phyloP scores from a whole-genome alignment of 2,797 vertebrate species.

The Enteromius fasciolatus region DNA sequence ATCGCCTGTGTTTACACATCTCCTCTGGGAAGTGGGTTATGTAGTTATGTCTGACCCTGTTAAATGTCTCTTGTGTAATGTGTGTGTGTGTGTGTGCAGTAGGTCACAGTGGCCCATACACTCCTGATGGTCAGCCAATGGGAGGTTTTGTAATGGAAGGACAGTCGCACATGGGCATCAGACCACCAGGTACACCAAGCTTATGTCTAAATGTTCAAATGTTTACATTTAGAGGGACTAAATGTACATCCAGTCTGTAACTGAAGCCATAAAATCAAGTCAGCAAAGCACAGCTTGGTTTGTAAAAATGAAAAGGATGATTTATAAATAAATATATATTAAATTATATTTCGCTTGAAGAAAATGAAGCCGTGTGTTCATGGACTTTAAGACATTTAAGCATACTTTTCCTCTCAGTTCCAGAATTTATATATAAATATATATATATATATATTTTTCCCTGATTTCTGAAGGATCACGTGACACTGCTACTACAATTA shows the following conservation, averaged over 20 bases:
- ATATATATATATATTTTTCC: too few species aligned
- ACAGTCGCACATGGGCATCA: slow-evolving; percentile 73
- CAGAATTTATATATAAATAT: too few species aligned
- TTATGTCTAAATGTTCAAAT: not conserved
- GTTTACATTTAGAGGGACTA: not conserved
- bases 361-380: not conserved
- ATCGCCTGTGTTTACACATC: not conserved
- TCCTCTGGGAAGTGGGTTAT: not conserved
- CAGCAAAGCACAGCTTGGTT: not conserved
- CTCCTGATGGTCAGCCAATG: slow-evolving; percentile 86
- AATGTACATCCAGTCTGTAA: not conserved
- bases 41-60: slow-evolving; percentile 23
- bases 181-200: slow-evolving; percentile 54
- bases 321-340: not conserved
- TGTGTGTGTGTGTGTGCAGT: slow-evolving; percentile 70
- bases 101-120: slow-evolving; percentile 88
- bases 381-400: too few species aligned
- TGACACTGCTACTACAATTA: too few species aligned
- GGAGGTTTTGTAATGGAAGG: slow-evolving; percentile 89
- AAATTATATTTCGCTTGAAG: not conserved
- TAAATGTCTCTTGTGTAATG: slow-evolving; percentile 1
- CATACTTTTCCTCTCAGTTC: not conserved
- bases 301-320: not conserved
- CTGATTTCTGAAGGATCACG: not conserved
- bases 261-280: not conserved